phyloP scores from a whole-genome alignment of 2,888 invertebrate species.

The Drosophila paramelanica region DNA sequence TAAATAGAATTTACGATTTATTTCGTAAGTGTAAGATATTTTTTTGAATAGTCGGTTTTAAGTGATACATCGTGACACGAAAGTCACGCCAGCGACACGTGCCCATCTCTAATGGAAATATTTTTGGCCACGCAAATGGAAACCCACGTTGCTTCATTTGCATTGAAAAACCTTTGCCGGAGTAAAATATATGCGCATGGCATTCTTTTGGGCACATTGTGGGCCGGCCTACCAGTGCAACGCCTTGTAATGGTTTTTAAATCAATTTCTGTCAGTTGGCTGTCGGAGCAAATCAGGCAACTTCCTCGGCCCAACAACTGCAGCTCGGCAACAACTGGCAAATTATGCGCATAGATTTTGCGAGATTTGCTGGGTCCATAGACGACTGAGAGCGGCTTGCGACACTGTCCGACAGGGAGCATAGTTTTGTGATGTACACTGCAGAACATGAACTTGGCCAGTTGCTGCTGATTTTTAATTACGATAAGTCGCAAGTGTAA shows the following conservation, averaged over 20 bases:
- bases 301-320: slow-evolving; percentile 25
- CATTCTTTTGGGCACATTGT: slow-evolving; percentile 38
- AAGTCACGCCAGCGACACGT: slow-evolving; percentile 11
- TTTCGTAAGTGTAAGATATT: too few relatives aligned
- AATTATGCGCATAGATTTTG: slow-evolving; percentile 78
- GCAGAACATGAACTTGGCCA: slow-evolving; percentile 67
- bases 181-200: slow-evolving; percentile 43
- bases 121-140: slow-evolving; percentile 39
- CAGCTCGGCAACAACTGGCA: slow-evolving; percentile 27
- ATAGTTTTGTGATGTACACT: slow-evolving; percentile 29
- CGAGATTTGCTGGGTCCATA: slow-evolving; percentile 45
- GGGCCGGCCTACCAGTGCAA: slow-evolving; percentile 47
- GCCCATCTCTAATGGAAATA: slow-evolving; percentile 46
- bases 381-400: slow-evolving; percentile 1
- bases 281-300: slow-evolving; percentile 68
- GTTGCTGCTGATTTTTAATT: slow-evolving; percentile 71
- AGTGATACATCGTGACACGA: neutral
- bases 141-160: slow-evolving; percentile 72
- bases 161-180: slow-evolving; percentile 63
- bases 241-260: slow-evolving; percentile 67
- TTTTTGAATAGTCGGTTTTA: too few relatives aligned
- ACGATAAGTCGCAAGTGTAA: slow-evolving; percentile 61
- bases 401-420: slow-evolving; percentile 46
- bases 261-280: slow-evolving; percentile 78
- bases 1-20: too few relatives aligned